Percentiles rank a stretch among this genome's conserved stretches.
phyloP scores from a whole-genome alignment of 2,113 vertebrate genomes.

The Pampusana beccarii region DNA sequence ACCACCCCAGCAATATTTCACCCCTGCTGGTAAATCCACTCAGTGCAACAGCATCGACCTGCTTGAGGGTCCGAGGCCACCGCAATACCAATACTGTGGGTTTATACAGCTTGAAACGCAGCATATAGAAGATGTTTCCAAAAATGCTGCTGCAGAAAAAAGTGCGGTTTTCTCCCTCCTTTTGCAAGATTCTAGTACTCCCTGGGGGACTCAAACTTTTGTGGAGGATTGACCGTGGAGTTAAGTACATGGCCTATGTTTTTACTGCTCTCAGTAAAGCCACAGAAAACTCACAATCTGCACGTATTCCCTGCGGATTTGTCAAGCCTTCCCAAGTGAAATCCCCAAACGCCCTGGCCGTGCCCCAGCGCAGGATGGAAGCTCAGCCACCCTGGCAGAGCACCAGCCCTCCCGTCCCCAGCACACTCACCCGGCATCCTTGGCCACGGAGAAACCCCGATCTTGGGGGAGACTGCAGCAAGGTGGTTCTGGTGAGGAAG shows the following conservation, averaged over 20 bases:
- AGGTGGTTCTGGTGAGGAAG: background rate
- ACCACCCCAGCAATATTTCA: no score
- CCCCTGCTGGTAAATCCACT: no score
- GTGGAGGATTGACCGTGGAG: background rate
- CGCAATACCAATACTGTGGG: no score
- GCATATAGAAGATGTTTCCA: background rate
- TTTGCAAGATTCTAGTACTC: background rate
- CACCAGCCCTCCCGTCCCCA: no score
- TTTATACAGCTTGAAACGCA: background rate
- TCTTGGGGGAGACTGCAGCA: background rate
- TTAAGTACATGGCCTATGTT: no score
- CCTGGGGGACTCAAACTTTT: background rate
- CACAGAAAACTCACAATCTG: background rate
- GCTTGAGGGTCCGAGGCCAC: background rate
- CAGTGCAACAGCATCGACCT: background rate
- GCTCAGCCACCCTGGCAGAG: background rate
- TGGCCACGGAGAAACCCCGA: background rate
- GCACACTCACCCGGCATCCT: no score
- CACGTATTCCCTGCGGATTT: background rate
- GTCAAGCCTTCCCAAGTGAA: background rate
- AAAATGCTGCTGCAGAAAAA: background rate
- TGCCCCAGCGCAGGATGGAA: background rate
- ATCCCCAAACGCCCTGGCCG: no score
- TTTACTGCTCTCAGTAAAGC: background rate
- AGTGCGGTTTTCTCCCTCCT: background rate